Base-by-base conservation (phyloP, 1,140 invertebrate genomes). In the Acromyrmex echinatior region DNA sequence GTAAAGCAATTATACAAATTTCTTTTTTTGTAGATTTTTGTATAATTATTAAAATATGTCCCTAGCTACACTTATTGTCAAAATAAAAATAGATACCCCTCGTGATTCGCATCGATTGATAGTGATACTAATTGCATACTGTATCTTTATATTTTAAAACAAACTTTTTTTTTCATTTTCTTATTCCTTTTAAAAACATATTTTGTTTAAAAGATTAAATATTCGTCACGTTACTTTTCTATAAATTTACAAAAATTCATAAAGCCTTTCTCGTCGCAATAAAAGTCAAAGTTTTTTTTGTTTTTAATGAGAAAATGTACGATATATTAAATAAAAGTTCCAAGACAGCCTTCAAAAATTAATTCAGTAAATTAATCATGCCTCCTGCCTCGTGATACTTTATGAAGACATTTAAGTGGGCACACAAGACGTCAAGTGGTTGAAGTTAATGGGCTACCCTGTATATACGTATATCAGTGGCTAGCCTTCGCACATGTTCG, bases 341-440 rank as follows among this genome's bases (percentile, higher is more conserved):
- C 45, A 9, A 49, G 80, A 60, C 65, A 35, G 4, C 56, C 80
- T 84, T 84, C 56, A 62, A 76, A 84, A 84, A 84, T 84, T 84
- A 84, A 84, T 84, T 84, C 80, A 84, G n/a, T 56, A 84, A 60
- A 76, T 84, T 74, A 84, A 84, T 84, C 80, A 84, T 56, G 25
- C 39, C 70, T 51, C 39, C 56, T 76, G 56, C 18, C 53, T 39
- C 70, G 80, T 56, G 25, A 51, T 74, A 74, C 70, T 84, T 84
- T 84, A 84, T 84, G 80, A 84, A 84, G 80, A 84, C 39, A 84
- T 76, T 62, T 70, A 84, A 35, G 58, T 63, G 56, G 70, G 28
- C 56, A 62, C 80, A 49, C 25, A 51, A 21, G 45, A 84, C 39
- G 10, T 45, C 66, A 58, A 81, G 65, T 71, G 39, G 70, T 74